These are phyloP conservation scores for Tetragonula clypearis DNA, from an alignment of 1,140 invertebrate genomes.

Conservation along the genomic window DNA sequence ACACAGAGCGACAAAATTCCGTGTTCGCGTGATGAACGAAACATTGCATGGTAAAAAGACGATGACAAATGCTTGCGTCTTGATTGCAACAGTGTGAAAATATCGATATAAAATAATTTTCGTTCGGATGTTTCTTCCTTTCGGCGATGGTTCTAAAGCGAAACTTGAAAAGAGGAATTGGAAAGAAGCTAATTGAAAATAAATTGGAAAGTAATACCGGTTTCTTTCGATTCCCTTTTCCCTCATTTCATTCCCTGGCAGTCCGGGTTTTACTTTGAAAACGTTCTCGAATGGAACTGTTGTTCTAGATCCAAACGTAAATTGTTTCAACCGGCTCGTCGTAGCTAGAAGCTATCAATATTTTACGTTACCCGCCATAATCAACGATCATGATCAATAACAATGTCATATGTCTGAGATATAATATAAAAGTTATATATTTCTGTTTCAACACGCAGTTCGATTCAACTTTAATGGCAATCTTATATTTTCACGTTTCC, in stretches of 20 bases:
- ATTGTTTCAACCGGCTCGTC: not conserved
- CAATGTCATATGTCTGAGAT: not conserved
- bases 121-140: not conserved
- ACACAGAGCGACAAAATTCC: too few relatives aligned
- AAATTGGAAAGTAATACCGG: conserved; percentile 14
- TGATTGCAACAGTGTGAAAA: not conserved
- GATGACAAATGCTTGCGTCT: not conserved
- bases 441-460: too few relatives aligned
- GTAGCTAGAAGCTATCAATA: not conserved
- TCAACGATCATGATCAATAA: not conserved
- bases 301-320: not conserved
- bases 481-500: too few relatives aligned
- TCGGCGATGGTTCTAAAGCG: not conserved
- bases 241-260: not conserved
- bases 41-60: not conserved
- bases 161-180: not conserved
- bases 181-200: conserved; percentile 25
- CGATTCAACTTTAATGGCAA: too few relatives aligned
- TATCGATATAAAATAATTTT: conserved; percentile 8
- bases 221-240: not conserved
- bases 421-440: not conserved
- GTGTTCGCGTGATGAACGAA: not conserved
- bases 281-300: not conserved
- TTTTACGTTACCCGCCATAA: not conserved
- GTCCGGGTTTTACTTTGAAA: not conserved